Evolutionary conservation across 2,888 invertebrate species (phyloP), one percentile per base, ranked within the genome.

Genomic region (Eueremaeus valkanovi): DNA sequence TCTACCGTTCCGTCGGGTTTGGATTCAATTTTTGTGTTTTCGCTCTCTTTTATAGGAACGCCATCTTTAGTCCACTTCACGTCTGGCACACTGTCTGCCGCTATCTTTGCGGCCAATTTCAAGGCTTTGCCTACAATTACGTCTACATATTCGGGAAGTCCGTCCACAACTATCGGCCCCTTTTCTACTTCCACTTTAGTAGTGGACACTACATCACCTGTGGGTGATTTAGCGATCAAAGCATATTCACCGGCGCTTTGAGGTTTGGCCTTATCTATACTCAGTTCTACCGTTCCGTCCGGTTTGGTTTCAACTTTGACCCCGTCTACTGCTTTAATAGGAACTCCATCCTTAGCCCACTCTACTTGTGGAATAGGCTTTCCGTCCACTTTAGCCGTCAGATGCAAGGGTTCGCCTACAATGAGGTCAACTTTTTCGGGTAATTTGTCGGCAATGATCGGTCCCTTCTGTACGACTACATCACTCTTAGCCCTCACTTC

Each of bases 341-440:
- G 40, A 42, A 72, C 51, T 18, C 75, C 75, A 72, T 75, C 63
- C 21, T 75, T 61, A 58, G 74, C n/a, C 95, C 93, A 95, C 80
- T 88, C 89, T 1, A 92, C 87, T 2, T 88, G 88, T 0, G 98
- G 96, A 80, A 90, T 87, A 0, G 97, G 98, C 82, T 94, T 93
- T 76, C 95, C 97, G 80, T 93, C 92, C 0, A 96, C 87, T 80
- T 91, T 90, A 76, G 92, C 92, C 81, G 90, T 90, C 16, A 97
- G 87, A 78, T 90, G 89, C 0, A 95, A 85, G 0, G 90, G 89
- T 79, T 92, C 90, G 3, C 42, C 70, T 91, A 89, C 21, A 90
- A 78, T 76, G 2, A 73, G 63, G 9, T 73, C 75, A 51, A 76
- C 76, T 13, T 75, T 49, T 66, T 79, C 79, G 1, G 77, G 63